Percentiles rank a stretch among this genome's conserved stretches.
Conservation (phyloP, 2,888 invertebrate genomes). For the Mechanitis messenoides region DNA sequence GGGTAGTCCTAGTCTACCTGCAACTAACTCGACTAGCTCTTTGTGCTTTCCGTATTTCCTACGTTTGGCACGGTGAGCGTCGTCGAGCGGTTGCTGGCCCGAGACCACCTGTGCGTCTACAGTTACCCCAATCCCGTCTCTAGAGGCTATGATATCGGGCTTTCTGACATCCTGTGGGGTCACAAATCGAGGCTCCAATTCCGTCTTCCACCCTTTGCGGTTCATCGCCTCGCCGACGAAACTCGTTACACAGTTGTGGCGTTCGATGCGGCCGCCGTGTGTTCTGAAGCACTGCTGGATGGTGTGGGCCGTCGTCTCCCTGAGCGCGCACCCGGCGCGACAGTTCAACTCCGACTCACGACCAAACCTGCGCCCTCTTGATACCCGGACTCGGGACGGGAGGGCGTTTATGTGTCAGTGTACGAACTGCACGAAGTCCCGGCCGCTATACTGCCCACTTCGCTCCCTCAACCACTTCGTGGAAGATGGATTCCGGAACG, state of each 20-base stretch:
- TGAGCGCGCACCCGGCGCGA: constrained; percentile 36
- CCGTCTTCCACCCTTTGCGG: constrained; percentile 33
- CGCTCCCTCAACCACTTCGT: constrained; percentile 28
- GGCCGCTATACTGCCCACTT: constrained; percentile 26
- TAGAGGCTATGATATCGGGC: constrained; percentile 39
- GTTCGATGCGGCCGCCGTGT: constrained; percentile 40
- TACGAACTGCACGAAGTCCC: constrained; percentile 39
- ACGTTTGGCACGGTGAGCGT: constrained; percentile 32
- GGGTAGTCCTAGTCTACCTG: constrained; percentile 30
- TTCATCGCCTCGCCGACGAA: constrained; percentile 30
- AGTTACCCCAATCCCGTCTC: constrained; percentile 32
- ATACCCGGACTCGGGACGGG: constrained; percentile 36
- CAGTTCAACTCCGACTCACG: constrained; percentile 32
- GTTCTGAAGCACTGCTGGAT: constrained; percentile 36
- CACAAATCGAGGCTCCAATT: constrained; percentile 27
- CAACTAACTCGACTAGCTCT: constrained; percentile 29
- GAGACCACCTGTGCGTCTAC: constrained; percentile 45
- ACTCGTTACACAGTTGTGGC: constrained; percentile 39
- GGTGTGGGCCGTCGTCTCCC: constrained; percentile 38
- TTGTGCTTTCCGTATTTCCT: constrained; percentile 31
- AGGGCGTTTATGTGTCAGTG: constrained; percentile 40
- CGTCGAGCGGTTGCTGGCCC: constrained; percentile 34
- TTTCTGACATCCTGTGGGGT: constrained; percentile 37
- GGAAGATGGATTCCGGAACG: constrained; percentile 15
- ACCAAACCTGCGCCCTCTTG: constrained; percentile 6